Conservation (phyloP, 2,113 vertebrate species). For the Dasypus novemcinctus region DNA sequence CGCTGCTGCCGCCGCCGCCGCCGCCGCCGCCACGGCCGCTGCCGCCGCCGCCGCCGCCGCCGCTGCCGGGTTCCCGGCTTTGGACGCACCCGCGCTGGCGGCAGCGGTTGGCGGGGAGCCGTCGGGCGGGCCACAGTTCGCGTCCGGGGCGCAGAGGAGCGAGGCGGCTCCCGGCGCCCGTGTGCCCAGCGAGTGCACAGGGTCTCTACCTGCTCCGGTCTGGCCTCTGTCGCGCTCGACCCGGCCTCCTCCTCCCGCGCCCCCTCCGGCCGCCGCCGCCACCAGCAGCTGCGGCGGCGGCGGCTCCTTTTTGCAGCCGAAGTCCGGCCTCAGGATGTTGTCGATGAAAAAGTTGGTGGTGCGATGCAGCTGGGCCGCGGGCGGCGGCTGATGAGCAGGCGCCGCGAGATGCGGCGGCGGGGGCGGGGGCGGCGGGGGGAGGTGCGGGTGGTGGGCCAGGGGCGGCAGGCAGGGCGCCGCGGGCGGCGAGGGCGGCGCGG, state of each 20-base stretch:
- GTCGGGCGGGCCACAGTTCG: slow-evolving; percentile 89
- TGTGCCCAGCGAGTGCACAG: slow-evolving; percentile 87
- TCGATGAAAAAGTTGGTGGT: slow-evolving; percentile 98
- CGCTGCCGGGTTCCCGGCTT: slow-evolving; percentile 72
- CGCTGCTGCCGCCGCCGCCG: slow-evolving; percentile 83
- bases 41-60: slow-evolving; percentile 80
- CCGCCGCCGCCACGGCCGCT: slow-evolving; percentile 72
- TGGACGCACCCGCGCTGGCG: slow-evolving; percentile 77
- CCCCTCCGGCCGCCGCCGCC: slow-evolving; percentile 62
- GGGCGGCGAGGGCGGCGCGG: slow-evolving; percentile 83
- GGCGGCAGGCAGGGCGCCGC: slow-evolving; percentile 77
- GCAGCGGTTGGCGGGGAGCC: slow-evolving; percentile 85
- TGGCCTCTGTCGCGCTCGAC: slow-evolving; percentile 81
- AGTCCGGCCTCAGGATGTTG: slow-evolving; percentile 96
- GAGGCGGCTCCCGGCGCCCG: slow-evolving; percentile 86
- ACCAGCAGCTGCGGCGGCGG: slow-evolving; percentile 70
- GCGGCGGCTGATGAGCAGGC: slow-evolving; percentile 83
- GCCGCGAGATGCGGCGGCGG: slow-evolving; percentile 73
- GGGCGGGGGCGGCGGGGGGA: slow-evolving; percentile 82
- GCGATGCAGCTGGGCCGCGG: slow-evolving; percentile 89
- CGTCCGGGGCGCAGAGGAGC: slow-evolving; percentile 90
- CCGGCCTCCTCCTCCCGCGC: slow-evolving; percentile 69
- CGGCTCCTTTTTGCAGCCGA: slow-evolving; percentile 93
- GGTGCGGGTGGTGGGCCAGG: slow-evolving; percentile 83
- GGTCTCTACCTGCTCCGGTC: slow-evolving; percentile 89